Evolutionary conservation across 2,113 vertebrate species (phyloP).

Genomic region (Burhinus bistriatus): DNA sequence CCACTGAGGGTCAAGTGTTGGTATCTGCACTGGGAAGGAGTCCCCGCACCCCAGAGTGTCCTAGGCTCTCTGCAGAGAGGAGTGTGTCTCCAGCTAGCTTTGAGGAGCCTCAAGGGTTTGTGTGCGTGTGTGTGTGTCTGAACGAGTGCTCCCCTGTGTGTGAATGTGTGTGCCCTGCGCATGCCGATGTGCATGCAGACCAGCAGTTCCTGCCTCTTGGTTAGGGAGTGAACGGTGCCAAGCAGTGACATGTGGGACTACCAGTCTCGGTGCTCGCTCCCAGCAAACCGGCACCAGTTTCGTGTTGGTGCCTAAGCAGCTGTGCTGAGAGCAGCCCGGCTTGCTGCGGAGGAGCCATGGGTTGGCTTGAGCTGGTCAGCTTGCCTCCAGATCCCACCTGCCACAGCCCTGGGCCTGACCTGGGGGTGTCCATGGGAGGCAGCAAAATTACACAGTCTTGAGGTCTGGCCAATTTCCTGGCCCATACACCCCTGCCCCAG

Average conservation of each 20-base stretch:
- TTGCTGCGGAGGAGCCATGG: fast-evolving
- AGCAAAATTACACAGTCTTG: neutral
- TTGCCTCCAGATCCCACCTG: neutral
- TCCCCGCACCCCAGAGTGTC: neutral
- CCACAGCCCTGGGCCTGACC: neutral
- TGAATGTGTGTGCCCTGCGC: fast-evolving
- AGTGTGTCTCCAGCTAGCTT: neutral
- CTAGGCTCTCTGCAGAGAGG: neutral
- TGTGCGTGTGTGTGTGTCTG: neutral
- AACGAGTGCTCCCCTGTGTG: neutral
- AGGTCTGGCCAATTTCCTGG: neutral
- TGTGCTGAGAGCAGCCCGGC: neutral
- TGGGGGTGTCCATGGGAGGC: neutral
- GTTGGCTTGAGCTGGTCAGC: neutral
- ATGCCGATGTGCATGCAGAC: neutral
- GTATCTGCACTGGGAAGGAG: neutral
- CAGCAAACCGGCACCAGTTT: neutral
- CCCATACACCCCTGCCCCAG: neutral
- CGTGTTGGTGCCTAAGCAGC: neutral
- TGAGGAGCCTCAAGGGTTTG: neutral
- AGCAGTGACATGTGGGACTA: neutral
- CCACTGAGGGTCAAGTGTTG: fast-evolving
- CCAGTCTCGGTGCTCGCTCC: fast-evolving
- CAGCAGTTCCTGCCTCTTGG: neutral
- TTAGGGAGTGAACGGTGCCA: neutral